phyloP scores from a whole-genome alignment of 2,113 vertebrate species.

The Marmota flaviventris region DNA sequence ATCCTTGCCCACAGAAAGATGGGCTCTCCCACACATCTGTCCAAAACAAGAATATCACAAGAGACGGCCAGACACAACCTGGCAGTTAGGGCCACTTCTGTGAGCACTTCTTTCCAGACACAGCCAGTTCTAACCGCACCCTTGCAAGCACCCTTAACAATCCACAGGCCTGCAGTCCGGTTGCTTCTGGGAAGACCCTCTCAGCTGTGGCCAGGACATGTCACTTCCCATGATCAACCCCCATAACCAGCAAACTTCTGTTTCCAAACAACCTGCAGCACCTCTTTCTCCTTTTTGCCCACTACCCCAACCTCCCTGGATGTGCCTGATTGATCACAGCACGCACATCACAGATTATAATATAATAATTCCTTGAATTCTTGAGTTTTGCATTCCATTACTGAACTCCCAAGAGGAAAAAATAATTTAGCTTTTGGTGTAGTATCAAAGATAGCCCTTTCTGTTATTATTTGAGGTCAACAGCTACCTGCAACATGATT shows the following conservation, averaged over 20 bases:
- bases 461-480: too few relatives aligned
- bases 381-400: too few relatives aligned
- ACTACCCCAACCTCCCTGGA: too few relatives aligned
- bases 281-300: too few relatives aligned
- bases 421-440: too few relatives aligned
- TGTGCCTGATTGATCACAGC: not conserved
- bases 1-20: too few relatives aligned
- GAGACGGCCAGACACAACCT: not conserved
- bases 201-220: not conserved
- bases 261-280: not conserved
- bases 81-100: not conserved
- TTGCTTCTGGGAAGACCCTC: not conserved
- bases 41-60: not conserved
- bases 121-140: not conserved
- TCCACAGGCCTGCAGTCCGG: not conserved
- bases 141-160: not conserved
- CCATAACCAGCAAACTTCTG: too few relatives aligned
- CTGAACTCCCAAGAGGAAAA: too few relatives aligned
- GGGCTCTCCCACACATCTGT: too few relatives aligned
- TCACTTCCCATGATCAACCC: fast-evolving
- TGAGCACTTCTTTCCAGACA: not conserved
- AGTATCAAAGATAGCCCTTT: too few relatives aligned
- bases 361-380: not conserved
- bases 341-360: too few relatives aligned
- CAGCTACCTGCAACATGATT: too few relatives aligned